These are phyloP conservation scores for Epistrophella euchroma DNA, from an alignment of 2,888 invertebrate species.

Conservation along the genomic window DNA sequence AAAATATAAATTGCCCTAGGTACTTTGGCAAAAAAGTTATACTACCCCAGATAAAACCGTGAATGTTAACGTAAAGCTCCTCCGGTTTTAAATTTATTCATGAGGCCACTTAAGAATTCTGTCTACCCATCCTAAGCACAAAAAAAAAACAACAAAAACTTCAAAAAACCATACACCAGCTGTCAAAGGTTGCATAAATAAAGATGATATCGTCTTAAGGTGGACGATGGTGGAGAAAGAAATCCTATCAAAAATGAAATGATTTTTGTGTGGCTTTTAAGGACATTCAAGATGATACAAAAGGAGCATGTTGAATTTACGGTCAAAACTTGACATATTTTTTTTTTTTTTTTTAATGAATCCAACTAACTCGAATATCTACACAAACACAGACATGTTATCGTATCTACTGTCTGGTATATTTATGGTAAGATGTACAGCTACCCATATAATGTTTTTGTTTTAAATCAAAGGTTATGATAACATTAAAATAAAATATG, in stretches of 20 bases:
- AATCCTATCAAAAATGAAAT: not conserved
- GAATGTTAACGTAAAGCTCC: conserved; percentile 15
- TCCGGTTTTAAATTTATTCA: conserved; percentile 20
- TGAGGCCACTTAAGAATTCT: conserved; percentile 24
- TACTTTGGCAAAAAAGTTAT: conserved; percentile 36
- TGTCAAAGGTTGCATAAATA: conserved; percentile 63
- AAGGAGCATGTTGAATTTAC: conserved; percentile 13
- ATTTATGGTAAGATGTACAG: too few relatives aligned
- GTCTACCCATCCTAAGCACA: not conserved
- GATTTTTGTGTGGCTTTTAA: not conserved
- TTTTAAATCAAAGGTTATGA: too few relatives aligned
- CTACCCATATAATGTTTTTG: too few relatives aligned
- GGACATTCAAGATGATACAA: conserved; percentile 2
- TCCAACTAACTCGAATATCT: not conserved
- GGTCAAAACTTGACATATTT: conserved; percentile 5
- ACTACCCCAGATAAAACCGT: conserved; percentile 20
- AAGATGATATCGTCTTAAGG: conserved; percentile 54
- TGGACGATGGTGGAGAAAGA: not conserved
- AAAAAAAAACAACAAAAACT: not conserved
- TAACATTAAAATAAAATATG: too few relatives aligned
- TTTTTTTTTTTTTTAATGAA: not conserved
- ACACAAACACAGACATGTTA: not conserved
- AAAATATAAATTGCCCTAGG: conserved; percentile 55
- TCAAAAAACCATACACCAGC: conserved; percentile 16
- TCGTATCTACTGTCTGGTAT: not conserved